Evolutionary conservation across 2,113 vertebrate species (phyloP).

Genomic region (Procavia capensis): DNA sequence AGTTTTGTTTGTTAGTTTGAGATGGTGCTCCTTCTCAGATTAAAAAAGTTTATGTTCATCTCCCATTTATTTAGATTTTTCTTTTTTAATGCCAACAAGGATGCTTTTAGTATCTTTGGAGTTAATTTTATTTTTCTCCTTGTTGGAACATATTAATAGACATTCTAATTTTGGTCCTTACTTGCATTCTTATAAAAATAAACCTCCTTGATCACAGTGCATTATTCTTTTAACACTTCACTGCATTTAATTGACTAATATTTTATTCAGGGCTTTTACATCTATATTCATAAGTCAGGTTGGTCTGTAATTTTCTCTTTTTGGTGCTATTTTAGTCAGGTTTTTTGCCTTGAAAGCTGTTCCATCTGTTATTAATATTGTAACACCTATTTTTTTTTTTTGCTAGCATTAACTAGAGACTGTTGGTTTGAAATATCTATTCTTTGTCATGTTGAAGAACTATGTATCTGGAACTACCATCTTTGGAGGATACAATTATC

Average conservation of each 20-base stretch:
- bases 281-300: slow-evolving; percentile 77
- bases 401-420: slow-evolving; percentile 14
- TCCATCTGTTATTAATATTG: slow-evolving; percentile 57
- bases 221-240: slow-evolving; percentile 74
- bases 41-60: slow-evolving; percentile 52
- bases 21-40: not conserved
- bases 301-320: slow-evolving; percentile 76
- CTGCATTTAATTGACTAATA: slow-evolving; percentile 77
- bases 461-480: not conserved
- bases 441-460: not conserved
- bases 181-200: slow-evolving; percentile 75
- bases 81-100: slow-evolving; percentile 32
- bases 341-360: slow-evolving; percentile 65
- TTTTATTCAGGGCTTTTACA: slow-evolving; percentile 76
- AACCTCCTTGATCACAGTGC: slow-evolving; percentile 63
- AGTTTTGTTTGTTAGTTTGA: not conserved
- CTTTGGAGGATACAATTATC: not conserved
- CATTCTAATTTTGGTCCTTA: slow-evolving; percentile 69
- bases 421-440: not conserved
- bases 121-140: slow-evolving; percentile 65
- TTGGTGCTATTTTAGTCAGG: slow-evolving; percentile 68
- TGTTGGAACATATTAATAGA: slow-evolving; percentile 67
- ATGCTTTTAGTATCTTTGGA: slow-evolving; percentile 25
- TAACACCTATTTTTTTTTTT: not conserved
- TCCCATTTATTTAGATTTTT: slow-evolving; percentile 45